Base-by-base conservation (phyloP, 2,797 vertebrate species). In the Melanotaenia pygmaea region DNA sequence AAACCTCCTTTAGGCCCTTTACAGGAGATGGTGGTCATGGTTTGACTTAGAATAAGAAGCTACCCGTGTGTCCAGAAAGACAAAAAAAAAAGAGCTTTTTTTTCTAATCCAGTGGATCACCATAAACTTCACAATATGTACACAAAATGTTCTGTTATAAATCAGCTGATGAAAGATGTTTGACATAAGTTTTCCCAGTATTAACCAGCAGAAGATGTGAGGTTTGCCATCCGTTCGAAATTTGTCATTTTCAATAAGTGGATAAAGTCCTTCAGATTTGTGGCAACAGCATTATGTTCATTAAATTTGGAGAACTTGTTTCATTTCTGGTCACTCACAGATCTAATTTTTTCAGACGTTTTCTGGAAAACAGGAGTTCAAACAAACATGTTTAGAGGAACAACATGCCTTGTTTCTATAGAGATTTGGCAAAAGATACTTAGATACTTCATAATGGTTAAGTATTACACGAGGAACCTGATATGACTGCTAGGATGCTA, bases 1-100 rank as follows among this genome's bases (percentile, higher is more conserved):
- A 76, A 77, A 77, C 82, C 87, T 80, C 80, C 80, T 87, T 84
- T 58, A 43, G 79, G 70, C 80, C 80, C 66, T 78, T 26, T 78
- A 83, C 73, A 71, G 81, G 80, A 89, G 77, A 84, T 69, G 50
- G 80, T 82, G 86, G 80, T 83, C 87, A 86, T 4, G 84, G 83
- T 90, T 92, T 91, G 87, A 85, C 84, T 74, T 20, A 0, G 6
- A 78, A 72, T 54, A 30, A 79, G 58, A 80, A 56, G 76, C 74
- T 63, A 59, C 61, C 70, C 79, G 51, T 86, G 73, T 80, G 65
- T 85, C 50, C 84, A 64, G 66, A 45, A 45, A 69, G 61, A 66
- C 0, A 56, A 64, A 72, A 79, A 67, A 67, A 59, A 64, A 72
- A 77, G 67, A 43, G 50, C 70, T 72, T 28, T 80, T 81, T 72